phyloP scores from a whole-genome alignment of 2,888 invertebrate genomes.

The Yponomeuta cagnagella region DNA sequence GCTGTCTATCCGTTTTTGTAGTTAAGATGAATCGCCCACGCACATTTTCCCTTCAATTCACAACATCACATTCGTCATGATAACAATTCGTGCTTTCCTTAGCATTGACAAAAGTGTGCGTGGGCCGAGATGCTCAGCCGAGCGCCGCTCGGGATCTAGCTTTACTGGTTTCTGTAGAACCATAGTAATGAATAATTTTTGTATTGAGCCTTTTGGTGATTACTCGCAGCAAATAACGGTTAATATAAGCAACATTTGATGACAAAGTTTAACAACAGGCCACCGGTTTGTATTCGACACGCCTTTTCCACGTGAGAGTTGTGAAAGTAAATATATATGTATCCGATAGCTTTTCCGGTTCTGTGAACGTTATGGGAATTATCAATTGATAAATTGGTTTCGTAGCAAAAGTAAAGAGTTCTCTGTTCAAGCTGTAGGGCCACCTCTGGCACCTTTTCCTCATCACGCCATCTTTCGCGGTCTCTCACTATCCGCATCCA shows the following conservation, averaged over 20 bases:
- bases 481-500: too few species aligned
- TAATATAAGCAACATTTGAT: constrained; percentile 25
- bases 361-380: constrained; percentile 21
- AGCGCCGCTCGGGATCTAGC: background rate
- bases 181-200: background rate
- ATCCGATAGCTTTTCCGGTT: constrained; percentile 27
- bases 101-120: constrained; percentile 1
- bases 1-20: constrained; percentile 17
- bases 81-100: constrained; percentile 2
- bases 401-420: too few species aligned
- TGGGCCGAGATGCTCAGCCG: background rate
- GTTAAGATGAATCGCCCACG: constrained; percentile 43
- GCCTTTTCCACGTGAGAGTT: constrained; percentile 32
- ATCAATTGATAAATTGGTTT: background rate
- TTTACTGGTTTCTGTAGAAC: background rate
- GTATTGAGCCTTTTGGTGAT: background rate
- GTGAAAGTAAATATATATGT: constrained; percentile 38
- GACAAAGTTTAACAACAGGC: constrained; percentile 42
- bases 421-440: too few species aligned
- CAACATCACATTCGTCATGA: constrained; percentile 10
- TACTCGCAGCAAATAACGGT: constrained; percentile 4
- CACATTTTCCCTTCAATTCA: constrained; percentile 34
- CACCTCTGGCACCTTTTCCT: too few species aligned
- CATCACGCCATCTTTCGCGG: too few species aligned
- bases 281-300: constrained; percentile 43